Evolutionary conservation across 2,888 invertebrate species (phyloP).

Genomic region (Stenchaetothrips biformis): DNA sequence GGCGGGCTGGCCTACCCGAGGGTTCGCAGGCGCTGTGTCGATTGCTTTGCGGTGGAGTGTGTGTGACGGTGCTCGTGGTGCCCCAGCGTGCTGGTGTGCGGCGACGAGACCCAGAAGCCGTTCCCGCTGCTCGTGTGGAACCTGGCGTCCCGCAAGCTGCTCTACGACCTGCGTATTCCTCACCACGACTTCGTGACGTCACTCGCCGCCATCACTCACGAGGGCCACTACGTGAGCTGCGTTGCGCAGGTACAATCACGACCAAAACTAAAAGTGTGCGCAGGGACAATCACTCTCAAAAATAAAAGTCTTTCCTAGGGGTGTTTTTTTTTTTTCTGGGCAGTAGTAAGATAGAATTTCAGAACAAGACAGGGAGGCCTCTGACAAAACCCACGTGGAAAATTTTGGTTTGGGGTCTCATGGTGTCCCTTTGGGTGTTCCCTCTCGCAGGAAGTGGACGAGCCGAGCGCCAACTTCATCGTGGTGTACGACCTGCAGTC

Average conservation of each 20-base stretch:
- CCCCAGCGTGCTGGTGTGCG: constrained; percentile 74
- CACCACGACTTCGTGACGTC: constrained; percentile 84
- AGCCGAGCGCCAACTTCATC: constrained; percentile 80
- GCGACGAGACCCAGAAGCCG: constrained; percentile 88
- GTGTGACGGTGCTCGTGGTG: not conserved
- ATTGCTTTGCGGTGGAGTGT: too few relatives aligned
- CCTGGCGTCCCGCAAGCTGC: constrained; percentile 71
- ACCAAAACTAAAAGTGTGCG: too few relatives aligned
- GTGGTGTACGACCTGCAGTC: constrained; percentile 87
- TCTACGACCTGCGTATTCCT: constrained; percentile 81
- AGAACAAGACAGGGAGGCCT: too few relatives aligned
- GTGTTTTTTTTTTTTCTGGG: too few relatives aligned
- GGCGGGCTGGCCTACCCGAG: too few relatives aligned
- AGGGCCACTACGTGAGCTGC: constrained; percentile 60
- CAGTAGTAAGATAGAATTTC: too few relatives aligned
- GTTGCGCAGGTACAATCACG: constrained; percentile 47
- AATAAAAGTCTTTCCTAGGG: too few relatives aligned
- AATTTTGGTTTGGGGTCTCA: constrained; percentile 26
- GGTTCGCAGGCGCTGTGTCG: too few relatives aligned
- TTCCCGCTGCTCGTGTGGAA: constrained; percentile 88
- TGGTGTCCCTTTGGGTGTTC: constrained; percentile 11
- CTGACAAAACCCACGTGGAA: not conserved
- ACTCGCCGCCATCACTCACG: constrained; percentile 77
- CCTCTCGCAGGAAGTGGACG: constrained; percentile 55
- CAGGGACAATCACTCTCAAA: constrained; percentile 42